Evolutionary conservation across 2,888 invertebrate genomes (phyloP).

Genomic region (Scelioninae gen. 1): DNA sequence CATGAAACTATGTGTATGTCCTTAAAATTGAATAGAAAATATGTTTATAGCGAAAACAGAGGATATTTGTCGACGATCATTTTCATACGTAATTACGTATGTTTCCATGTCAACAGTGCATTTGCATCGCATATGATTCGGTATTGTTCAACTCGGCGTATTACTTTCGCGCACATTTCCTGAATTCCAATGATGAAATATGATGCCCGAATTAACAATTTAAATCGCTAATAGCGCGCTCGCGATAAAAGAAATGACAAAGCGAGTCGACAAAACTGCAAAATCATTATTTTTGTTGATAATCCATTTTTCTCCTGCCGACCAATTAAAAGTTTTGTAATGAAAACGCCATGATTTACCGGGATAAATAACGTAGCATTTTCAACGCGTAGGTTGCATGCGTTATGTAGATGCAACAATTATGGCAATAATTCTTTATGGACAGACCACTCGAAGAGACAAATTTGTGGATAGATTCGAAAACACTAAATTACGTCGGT

Average conservation of each 20-base stretch:
- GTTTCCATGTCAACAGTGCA: constrained; percentile 43
- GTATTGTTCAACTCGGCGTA: constrained; percentile 37
- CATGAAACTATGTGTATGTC: not conserved
- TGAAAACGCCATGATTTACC: constrained; percentile 58
- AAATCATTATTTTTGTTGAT: constrained; percentile 19
- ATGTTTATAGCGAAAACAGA: constrained; percentile 20
- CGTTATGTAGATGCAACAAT: constrained; percentile 61
- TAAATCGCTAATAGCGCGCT: constrained; percentile 40
- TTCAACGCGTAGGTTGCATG: constrained; percentile 31
- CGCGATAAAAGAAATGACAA: constrained; percentile 20
- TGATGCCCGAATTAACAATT: constrained; percentile 39
- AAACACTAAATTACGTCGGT: constrained; percentile 71
- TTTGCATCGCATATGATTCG: constrained; percentile 38
- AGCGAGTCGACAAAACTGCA: constrained; percentile 14
- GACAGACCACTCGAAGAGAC: constrained; percentile 67
- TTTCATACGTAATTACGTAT: constrained; percentile 46
- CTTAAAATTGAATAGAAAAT: constrained; percentile 22
- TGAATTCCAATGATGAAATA: constrained; percentile 38
- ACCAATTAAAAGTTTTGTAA: constrained; percentile 47
- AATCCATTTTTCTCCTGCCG: constrained; percentile 34
- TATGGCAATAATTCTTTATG: constrained; percentile 67
- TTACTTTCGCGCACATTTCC: constrained; percentile 42
- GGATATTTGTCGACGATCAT: constrained; percentile 34
- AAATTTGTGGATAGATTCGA: constrained; percentile 69
- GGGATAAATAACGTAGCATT: constrained; percentile 51